Conservation (phyloP, 2,888 invertebrate species). For the Oxytorus armatus region DNA sequence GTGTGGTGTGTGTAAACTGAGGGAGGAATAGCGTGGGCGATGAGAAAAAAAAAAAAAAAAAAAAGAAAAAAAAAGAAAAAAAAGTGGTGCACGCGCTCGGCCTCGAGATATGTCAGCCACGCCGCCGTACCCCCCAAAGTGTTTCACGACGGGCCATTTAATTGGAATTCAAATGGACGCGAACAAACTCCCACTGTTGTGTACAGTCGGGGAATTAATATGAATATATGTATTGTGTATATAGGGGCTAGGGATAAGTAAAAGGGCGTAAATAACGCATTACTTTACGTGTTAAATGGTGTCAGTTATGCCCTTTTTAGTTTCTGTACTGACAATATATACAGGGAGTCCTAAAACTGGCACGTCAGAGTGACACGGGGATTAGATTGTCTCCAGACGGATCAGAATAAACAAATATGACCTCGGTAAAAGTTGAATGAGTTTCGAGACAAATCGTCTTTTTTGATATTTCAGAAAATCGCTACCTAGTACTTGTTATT, state of each 20-base stretch:
- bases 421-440: too few species aligned
- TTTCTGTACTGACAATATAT: background rate
- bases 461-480: too few species aligned
- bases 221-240: background rate
- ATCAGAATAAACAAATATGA: too few species aligned
- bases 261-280: background rate
- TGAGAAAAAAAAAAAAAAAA: slow-evolving; percentile 35
- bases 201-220: slow-evolving; percentile 13
- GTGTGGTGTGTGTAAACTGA: slow-evolving; percentile 9
- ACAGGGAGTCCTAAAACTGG: too few species aligned
- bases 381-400: too few species aligned
- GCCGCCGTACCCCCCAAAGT: slow-evolving; percentile 71
- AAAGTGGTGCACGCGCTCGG: slow-evolving; percentile 13
- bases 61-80: slow-evolving; percentile 9
- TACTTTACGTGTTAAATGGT: background rate
- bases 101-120: slow-evolving; percentile 23
- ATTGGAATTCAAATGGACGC: slow-evolving; percentile 78
- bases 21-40: slow-evolving; percentile 36
- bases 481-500: too few species aligned
- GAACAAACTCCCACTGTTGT: slow-evolving; percentile 26
- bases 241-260: background rate
- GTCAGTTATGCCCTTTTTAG: background rate
- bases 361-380: too few species aligned
- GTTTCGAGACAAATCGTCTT: too few species aligned
- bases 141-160: slow-evolving; percentile 76